Conservation (phyloP, 2,888 invertebrate genomes). For the Gymnoscelis rufifasciata region DNA sequence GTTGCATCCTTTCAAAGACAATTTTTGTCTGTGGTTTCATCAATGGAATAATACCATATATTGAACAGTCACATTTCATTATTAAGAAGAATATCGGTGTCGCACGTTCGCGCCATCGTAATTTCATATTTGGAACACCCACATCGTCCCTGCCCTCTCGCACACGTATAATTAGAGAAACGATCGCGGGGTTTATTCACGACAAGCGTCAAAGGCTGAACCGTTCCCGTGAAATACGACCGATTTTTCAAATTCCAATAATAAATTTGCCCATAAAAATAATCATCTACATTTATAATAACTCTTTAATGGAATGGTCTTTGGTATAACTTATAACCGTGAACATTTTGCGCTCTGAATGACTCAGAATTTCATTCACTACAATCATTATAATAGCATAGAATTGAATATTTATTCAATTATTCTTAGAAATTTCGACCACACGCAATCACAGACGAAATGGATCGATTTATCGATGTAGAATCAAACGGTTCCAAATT, state of each 20-base stretch:
- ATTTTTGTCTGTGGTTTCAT: too few species aligned
- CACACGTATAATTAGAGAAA: slow-evolving; percentile 73
- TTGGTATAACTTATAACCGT: slow-evolving; percentile 60
- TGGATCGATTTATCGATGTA: slow-evolving; percentile 76
- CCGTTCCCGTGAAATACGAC: slow-evolving; percentile 64
- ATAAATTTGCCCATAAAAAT: slow-evolving; percentile 67
- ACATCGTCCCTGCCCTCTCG: slow-evolving; percentile 64
- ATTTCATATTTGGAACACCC: slow-evolving; percentile 76
- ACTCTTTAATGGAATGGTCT: slow-evolving; percentile 58
- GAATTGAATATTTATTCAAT: slow-evolving; percentile 70
- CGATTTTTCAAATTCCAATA: slow-evolving; percentile 64
- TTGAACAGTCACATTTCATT: slow-evolving; percentile 48
- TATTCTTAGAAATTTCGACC: slow-evolving; percentile 72
- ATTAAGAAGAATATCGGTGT: slow-evolving; percentile 55
- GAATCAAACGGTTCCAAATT: slow-evolving; percentile 77
- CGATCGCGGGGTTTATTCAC: slow-evolving; percentile 68
- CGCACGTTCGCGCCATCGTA: slow-evolving; percentile 70
- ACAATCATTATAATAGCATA: slow-evolving; percentile 67
- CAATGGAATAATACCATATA: slow-evolving; percentile 47
- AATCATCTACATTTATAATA: slow-evolving; percentile 37
- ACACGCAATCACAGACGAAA: slow-evolving; percentile 70
- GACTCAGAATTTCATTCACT: slow-evolving; percentile 59
- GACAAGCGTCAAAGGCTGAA: slow-evolving; percentile 73
- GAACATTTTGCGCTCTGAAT: slow-evolving; percentile 58
- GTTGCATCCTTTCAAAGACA: slow-evolving; percentile 27